Evolutionary conservation across 2,888 invertebrate genomes (phyloP).

Genomic region (Protodeltote pygarga): DNA sequence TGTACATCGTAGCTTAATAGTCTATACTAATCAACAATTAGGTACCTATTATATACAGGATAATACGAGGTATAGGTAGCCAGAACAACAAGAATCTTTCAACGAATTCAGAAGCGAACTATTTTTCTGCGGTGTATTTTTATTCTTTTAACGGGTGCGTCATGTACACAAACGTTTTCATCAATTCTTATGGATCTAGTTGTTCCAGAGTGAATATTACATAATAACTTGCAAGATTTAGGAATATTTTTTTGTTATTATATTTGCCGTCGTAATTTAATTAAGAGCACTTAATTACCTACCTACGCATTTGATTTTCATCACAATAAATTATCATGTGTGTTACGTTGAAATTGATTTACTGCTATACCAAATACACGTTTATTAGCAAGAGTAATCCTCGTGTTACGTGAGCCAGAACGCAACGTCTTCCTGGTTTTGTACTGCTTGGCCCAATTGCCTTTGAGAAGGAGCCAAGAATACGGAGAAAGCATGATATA

Average conservation of each 20-base stretch:
- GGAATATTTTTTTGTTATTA: background rate
- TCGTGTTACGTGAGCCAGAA: slow-evolving; percentile 56
- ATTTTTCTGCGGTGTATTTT: slow-evolving; percentile 41
- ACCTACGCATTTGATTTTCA: slow-evolving; percentile 3
- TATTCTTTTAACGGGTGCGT: slow-evolving; percentile 33
- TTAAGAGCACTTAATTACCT: slow-evolving; percentile 2
- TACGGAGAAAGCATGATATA: slow-evolving; percentile 76
- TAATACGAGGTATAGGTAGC: slow-evolving; percentile 8
- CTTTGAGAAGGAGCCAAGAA: slow-evolving; percentile 79
- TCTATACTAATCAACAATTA: slow-evolving; percentile 15
- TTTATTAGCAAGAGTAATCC: slow-evolving; percentile 54
- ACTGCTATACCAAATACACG: slow-evolving; percentile 44
- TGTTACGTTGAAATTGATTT: slow-evolving; percentile 44
- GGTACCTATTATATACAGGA: slow-evolving; percentile 12
- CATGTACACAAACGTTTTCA: slow-evolving; percentile 35
- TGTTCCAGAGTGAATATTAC: slow-evolving; percentile 1
- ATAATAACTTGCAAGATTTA: too few species aligned
- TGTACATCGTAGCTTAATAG: slow-evolving; percentile 40
- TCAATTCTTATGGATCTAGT: slow-evolving; percentile 15
- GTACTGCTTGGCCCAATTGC: slow-evolving; percentile 70
- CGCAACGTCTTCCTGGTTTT: slow-evolving; percentile 68
- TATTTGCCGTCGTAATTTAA: slow-evolving; percentile 2
- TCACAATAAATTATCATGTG: slow-evolving; percentile 23
- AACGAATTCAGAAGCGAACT: slow-evolving; percentile 24
- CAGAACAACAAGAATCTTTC: slow-evolving; percentile 29